These are phyloP conservation scores for Tupaia tana DNA, from an alignment of 2,113 vertebrate genomes.

Conservation along the genomic window DNA sequence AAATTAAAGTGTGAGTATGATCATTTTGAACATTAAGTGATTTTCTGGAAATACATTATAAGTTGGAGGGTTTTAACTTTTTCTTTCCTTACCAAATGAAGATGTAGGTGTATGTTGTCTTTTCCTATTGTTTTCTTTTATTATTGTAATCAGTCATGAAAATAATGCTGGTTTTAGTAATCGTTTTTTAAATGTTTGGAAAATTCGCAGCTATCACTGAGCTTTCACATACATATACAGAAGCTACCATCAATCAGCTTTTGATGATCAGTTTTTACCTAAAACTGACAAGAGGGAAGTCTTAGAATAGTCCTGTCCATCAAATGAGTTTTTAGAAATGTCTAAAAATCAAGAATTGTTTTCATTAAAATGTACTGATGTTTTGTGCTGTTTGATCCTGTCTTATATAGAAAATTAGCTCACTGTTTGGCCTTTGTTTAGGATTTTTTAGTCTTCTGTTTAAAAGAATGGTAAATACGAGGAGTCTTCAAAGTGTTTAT, in stretches of 20 bases:
- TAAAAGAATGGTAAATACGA: neutral
- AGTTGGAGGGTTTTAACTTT: neutral
- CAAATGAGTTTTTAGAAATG: constrained; percentile 21
- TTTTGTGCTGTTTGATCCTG: neutral
- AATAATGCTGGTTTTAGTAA: constrained; percentile 7
- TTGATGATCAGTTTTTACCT: neutral
- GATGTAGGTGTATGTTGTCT: neutral
- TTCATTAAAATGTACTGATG: neutral
- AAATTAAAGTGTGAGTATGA: constrained; percentile 15
- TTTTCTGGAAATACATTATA: constrained; percentile 36
- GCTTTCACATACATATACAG: neutral
- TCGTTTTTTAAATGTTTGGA: constrained; percentile 1
- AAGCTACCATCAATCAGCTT: neutral
- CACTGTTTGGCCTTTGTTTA: neutral
- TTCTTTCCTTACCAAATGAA: neutral
- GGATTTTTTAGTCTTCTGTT: constrained; percentile 21
- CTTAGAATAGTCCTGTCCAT: neutral
- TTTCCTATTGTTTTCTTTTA: neutral
- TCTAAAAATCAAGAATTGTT: neutral
- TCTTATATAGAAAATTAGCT: neutral
- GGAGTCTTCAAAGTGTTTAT: no score
- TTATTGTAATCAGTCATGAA: neutral
- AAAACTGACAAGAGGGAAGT: constrained; percentile 15
- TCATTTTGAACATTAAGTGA: constrained; percentile 50
- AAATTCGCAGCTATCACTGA: neutral